Base-by-base conservation (phyloP, 2,888 invertebrate genomes). In the Euzophera pinguis region DNA sequence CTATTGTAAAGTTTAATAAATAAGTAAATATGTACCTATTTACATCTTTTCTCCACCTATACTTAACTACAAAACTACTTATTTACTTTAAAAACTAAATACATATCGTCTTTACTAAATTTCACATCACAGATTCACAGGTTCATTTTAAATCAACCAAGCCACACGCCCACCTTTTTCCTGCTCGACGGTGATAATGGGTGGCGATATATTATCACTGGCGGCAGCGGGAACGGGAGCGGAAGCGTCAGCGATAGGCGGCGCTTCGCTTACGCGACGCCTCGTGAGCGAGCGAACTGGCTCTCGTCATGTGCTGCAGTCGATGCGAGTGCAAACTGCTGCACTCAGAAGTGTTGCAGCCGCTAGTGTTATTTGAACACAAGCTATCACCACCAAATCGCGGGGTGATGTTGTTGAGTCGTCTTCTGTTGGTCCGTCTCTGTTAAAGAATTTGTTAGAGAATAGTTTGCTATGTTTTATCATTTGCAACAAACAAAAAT, bases 151-250 rank as follows among this genome's bases (percentile, higher is more conserved):
- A 69, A 91, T 91, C 55, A 92, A 84, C 92, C 92, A 93, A 22
- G 92, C 92, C 6, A 92, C 92, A 29, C 91, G 79, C 8, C 91
- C 89, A 27, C 89, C 85, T 58, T 91, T 85, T 51, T 91, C 92
- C 48, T 76, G 69, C 61, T 86, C 84, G 3, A 65, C 70, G 22
- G 65, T 63, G 32, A 71, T 64, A 49, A 79, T 78, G 57, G 83
- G 73, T 43, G 81, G 68, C 22, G 76, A 61, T 55, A 73, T 73
- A 56, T 60, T 71, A 49, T 47, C 52, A 9, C 75, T 75, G 12
- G 73, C 69, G 43, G 75, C 47, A 62, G 79, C 75, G 61, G 77
- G n/a, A 1, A 70, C 22, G 22, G 22, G n/a, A 1, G 71, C 22
- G 22, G 22, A n/a, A 1, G 71, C 68, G 59, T 69, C 57, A 56